Base-by-base conservation (phyloP, 1,140 invertebrate genomes). In the Euura saliciscinereae region DNA sequence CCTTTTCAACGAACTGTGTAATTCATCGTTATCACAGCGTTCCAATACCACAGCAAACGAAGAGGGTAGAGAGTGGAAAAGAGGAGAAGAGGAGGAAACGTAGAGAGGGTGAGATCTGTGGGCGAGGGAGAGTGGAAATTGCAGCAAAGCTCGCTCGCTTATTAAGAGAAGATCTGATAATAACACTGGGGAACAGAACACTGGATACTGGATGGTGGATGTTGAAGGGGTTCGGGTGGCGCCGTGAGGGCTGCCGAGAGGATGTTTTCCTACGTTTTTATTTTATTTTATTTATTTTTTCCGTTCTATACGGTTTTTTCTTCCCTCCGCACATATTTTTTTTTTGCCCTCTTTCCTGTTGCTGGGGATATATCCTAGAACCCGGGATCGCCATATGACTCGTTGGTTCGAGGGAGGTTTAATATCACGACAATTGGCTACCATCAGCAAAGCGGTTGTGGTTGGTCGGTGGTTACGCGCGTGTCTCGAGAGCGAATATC, bases 191-290 rank as follows among this genome's bases (percentile, higher is more conserved):
- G 6, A 59, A 59, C 51, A 11, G 51, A 59, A n/a, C 51, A 59
- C 10, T 59, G 51, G 51, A 59, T n/a, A 8, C 51, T n/a, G 6
- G 28, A 28, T 28, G 28, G 28, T 28, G 28, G 28, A 28, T 28
- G 28, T 0, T 28, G 28, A 28, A 28, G 28, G 28, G 28, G 28
- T 28, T 28, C 28, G 28, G 28, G 28, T 28, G 28, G 28, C 51
- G 13, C 8, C 51, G 8, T n/a, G 3, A 59, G 51, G 51, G 51
- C 51, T 28, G 51, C 51, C 51, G 6, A 11, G 51, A 59, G 51
- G 51, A 59, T 59, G 51, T 59, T 59, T 59, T 59, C 51, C 51
- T 59, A 59, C 51, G 51, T 59, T 59, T n/a, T 59, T 59, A 59
- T 59, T 28, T n/a, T n/a, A n/a, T n/a, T n/a, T n/a, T 28, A 28